Conservation (phyloP, 1,140 invertebrate species). For the Scaptodrosophila lebanonensis region DNA sequence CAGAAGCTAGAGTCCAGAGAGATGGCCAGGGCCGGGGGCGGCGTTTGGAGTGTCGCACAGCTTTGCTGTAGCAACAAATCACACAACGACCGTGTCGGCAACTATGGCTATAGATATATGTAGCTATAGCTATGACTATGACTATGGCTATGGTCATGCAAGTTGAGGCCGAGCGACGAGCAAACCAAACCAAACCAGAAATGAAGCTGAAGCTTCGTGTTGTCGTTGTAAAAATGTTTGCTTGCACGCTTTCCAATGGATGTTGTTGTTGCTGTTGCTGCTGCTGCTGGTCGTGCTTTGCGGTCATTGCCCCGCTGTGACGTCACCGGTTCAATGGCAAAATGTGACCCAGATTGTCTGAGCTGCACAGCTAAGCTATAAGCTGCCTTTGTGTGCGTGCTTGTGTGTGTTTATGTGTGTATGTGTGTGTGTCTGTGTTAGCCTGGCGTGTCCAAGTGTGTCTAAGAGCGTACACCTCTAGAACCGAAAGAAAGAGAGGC, state of each 20-base stretch:
- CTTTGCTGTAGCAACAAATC: slow-evolving; percentile 65
- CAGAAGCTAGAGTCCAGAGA: not conserved
- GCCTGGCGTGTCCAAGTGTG: too few species aligned
- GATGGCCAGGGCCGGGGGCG: not conserved
- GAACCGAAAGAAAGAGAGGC: slow-evolving; percentile 46
- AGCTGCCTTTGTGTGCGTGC: slow-evolving; percentile 13
- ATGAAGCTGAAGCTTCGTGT: slow-evolving; percentile 57
- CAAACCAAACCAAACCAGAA: slow-evolving; percentile 54
- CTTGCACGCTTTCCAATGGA: slow-evolving; percentile 68
- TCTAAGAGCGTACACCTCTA: too few species aligned
- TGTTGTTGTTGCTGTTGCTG: slow-evolving; percentile 39
- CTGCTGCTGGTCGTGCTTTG: slow-evolving; percentile 64
- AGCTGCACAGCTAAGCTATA: slow-evolving; percentile 72
- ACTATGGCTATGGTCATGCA: too few species aligned
- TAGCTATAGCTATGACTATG: not conserved
- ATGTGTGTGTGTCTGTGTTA: slow-evolving; percentile 31
- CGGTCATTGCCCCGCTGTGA: slow-evolving; percentile 76
- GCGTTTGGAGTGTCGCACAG: slow-evolving; percentile 22
- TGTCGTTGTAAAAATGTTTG: slow-evolving; percentile 75
- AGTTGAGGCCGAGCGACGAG: too few species aligned
- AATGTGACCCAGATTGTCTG: slow-evolving; percentile 77
- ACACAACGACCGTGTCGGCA: slow-evolving; percentile 32
- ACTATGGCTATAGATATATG: not conserved
- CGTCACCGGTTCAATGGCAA: slow-evolving; percentile 78
- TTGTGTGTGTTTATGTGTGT: slow-evolving; percentile 6